These are phyloP conservation scores for Clarias macrocephalus DNA, from an alignment of 2,113 vertebrate species.

Conservation along the genomic window DNA sequence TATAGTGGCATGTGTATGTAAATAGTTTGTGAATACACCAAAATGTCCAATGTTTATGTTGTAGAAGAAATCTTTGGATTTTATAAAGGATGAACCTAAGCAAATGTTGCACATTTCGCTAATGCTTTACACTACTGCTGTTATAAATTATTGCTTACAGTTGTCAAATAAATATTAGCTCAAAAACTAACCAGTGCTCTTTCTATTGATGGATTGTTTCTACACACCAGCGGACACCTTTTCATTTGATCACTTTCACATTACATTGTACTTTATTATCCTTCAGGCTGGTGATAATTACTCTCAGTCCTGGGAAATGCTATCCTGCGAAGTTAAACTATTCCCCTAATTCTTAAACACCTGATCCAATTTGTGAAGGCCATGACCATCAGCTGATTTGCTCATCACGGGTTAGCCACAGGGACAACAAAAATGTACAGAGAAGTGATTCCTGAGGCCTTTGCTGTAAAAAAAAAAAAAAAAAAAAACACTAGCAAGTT, in stretches of 20 bases:
- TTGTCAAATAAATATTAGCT: slow-evolving; percentile 86
- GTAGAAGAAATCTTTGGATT: slow-evolving; percentile 89
- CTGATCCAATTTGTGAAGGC: neutral
- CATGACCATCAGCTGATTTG: neutral
- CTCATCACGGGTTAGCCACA: neutral
- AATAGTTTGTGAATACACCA: slow-evolving; percentile 92
- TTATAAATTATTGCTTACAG: slow-evolving; percentile 97
- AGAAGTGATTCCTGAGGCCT: neutral
- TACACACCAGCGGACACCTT: neutral
- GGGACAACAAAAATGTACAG: neutral
- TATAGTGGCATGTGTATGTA: slow-evolving; percentile 87
- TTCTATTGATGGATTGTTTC: neutral
- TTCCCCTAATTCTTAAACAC: neutral
- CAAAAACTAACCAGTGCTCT: slow-evolving; percentile 2
- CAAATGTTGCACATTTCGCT: slow-evolving; percentile 91
- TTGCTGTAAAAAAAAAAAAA: neutral
- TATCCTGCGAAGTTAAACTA: neutral
- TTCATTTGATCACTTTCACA: neutral
- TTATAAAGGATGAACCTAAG: slow-evolving; percentile 80
- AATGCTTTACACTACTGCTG: slow-evolving; percentile 93
- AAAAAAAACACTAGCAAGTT: too few species aligned
- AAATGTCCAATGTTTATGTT: slow-evolving; percentile 90
- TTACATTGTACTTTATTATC: neutral
- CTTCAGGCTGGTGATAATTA: neutral
- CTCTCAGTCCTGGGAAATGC: neutral